These are phyloP conservation scores for Hybognathus amarus DNA, from an alignment of 2,797 vertebrate genomes.

Conservation along the genomic window DNA sequence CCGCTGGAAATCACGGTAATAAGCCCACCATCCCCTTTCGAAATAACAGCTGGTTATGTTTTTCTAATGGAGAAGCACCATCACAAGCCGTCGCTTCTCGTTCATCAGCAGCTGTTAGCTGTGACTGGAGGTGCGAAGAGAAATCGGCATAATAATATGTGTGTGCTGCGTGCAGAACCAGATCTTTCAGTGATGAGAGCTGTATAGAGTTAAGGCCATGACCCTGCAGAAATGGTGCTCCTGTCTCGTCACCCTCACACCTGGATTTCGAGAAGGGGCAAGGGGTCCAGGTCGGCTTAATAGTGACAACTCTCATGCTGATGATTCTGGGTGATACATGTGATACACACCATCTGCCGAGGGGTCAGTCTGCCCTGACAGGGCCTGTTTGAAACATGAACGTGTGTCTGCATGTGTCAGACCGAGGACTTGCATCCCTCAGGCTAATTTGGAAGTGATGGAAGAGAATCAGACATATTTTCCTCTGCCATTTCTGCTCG, in stretches of 20 bases:
- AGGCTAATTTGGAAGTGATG: constrained; percentile 32
- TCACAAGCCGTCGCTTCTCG: constrained; percentile 65
- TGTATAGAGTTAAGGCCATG: constrained; percentile 1
- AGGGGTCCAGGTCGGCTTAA: constrained; percentile 22
- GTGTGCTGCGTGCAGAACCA: constrained; percentile 15
- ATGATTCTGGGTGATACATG: constrained; percentile 40
- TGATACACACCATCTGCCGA: constrained; percentile 41
- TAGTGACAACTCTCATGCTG: constrained; percentile 46
- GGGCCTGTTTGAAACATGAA: constrained; percentile 41
- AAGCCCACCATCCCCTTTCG: constrained; percentile 68
- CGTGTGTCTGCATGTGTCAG: constrained; percentile 36
- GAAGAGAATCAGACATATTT: constrained; percentile 28
- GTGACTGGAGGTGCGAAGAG: constrained; percentile 26
- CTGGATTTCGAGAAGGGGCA: constrained; percentile 20
- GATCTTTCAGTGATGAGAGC: constrained; percentile 15
- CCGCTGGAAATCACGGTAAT: constrained; percentile 65
- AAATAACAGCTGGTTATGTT: constrained; percentile 75
- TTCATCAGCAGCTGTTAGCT: constrained; percentile 74
- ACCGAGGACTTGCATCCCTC: constrained; percentile 10
- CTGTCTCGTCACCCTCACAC: constrained; percentile 28
- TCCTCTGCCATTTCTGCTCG: constrained; percentile 2
- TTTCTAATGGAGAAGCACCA: constrained; percentile 66
- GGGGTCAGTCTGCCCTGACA: constrained; percentile 42
- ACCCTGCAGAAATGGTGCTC: constrained; percentile 5
- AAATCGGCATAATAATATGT: constrained; percentile 37